Base-by-base conservation (phyloP, 2,888 invertebrate species). In the Metacarcinus magister region DNA sequence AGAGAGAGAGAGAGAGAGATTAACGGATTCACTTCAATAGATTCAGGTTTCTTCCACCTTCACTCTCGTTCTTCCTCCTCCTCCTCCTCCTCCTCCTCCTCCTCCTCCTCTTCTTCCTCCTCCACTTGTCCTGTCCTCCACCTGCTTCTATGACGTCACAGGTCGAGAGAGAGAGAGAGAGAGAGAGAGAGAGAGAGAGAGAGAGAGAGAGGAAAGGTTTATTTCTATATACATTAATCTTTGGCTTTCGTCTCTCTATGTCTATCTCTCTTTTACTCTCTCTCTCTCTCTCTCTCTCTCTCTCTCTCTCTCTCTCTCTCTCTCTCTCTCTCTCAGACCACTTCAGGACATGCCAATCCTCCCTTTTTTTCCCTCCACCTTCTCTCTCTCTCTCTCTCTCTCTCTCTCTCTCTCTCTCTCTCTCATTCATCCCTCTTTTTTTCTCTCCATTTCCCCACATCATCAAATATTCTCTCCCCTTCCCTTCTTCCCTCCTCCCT, bases 131-230 rank as follows among this genome's bases (percentile, higher is more conserved):
- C 60, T 16, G 19, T 60, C 60, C 60, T 23, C 23, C 60, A 60
- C 60, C 13, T 67, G 67, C n/a, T 19, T 67, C n/a, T 0, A 67
- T 67, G 67, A 67, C 67, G 67, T 67, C 67, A 67, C 67, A 67
- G 67, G 67, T 67, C 54, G 23, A n/a, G 67, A 23, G 67, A 67
- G 67, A 67, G 67, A 67, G 67, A 67, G 67, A 67, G 67, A 67
- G 67, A 67, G 67, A 67, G 67, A 67, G 67, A 67, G 67, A 67
- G 67, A 67, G 67, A 67, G 67, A 67, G 67, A 67, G 67, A 67
- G 67, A 67, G 54, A 54, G 54, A 54, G 54, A 54, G 54, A 54
- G 54, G 54, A 54, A 16, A 54, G 13, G 54, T 54, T 67, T 67
- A n/a, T 67, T 67, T 67, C 5, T 67, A 5, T 67, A n/a, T 67